Evolutionary conservation across 2,888 invertebrate genomes (phyloP).

Genomic region (Cantharis flavilabris): DNA sequence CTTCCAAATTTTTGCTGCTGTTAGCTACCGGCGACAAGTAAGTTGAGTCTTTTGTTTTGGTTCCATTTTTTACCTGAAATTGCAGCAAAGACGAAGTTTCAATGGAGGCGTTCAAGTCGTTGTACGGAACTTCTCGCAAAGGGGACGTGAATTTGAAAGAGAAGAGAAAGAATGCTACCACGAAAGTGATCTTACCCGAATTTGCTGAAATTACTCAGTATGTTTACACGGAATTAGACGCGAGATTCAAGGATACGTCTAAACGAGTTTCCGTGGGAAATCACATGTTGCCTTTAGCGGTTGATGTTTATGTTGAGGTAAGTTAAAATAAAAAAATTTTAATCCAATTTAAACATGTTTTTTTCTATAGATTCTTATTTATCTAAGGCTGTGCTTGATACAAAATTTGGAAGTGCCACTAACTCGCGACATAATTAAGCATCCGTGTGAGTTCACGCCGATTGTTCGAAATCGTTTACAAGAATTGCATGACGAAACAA

Average conservation of each 20-base stretch:
- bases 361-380: slow-evolving; percentile 63
- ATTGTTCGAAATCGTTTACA: slow-evolving; percentile 68
- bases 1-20: slow-evolving; percentile 80
- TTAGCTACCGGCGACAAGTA: slow-evolving; percentile 84
- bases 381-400: slow-evolving; percentile 79
- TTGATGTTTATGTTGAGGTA: slow-evolving; percentile 76
- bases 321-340: background rate
- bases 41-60: slow-evolving; percentile 16
- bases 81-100: slow-evolving; percentile 75
- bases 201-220: slow-evolving; percentile 76
- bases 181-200: slow-evolving; percentile 65
- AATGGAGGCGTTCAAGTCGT: slow-evolving; percentile 71
- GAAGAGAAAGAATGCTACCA: slow-evolving; percentile 34
- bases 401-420: slow-evolving; percentile 63
- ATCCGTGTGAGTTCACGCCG: slow-evolving; percentile 69
- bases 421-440: slow-evolving; percentile 60
- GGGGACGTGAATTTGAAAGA: slow-evolving; percentile 56
- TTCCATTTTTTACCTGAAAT: background rate
- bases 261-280: slow-evolving; percentile 67
- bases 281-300: slow-evolving; percentile 72
- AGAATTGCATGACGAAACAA: slow-evolving; percentile 54
- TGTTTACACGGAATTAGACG: slow-evolving; percentile 69
- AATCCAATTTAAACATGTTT: too few species aligned
- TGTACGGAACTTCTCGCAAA: slow-evolving; percentile 73
- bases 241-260: slow-evolving; percentile 63